These are phyloP conservation scores for Eira barbara DNA, from an alignment of 2,113 vertebrate species.

Conservation along the genomic window DNA sequence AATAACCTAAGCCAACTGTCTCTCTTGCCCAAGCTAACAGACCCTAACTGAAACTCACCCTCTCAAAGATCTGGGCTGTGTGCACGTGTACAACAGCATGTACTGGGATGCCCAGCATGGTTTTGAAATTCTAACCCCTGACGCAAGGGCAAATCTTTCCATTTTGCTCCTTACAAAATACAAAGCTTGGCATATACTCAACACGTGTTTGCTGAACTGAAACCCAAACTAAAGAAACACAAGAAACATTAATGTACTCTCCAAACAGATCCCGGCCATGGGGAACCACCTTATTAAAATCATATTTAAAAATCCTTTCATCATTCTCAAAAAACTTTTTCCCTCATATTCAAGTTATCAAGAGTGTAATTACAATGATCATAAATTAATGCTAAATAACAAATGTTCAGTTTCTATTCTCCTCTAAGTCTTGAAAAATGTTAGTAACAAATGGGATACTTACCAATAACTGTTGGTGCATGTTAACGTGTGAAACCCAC, in stretches of 20 bases:
- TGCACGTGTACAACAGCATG: background rate
- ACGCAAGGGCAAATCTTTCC: background rate
- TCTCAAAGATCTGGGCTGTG: background rate
- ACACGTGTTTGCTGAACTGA: background rate
- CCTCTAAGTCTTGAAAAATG: conserved; percentile 34
- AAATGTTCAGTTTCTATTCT: conserved; percentile 53
- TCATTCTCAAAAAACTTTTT: background rate
- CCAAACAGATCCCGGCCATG: background rate
- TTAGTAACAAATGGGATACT: conserved; percentile 58
- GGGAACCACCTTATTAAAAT: background rate
- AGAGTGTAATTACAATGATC: conserved; percentile 17
- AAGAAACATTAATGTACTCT: background rate
- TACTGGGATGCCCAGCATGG: background rate
- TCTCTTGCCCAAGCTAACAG: background rate
- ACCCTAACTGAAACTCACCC: background rate
- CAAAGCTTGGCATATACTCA: background rate
- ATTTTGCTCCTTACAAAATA: background rate
- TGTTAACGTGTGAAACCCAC: conserved; percentile 52
- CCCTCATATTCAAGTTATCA: conserved; percentile 36
- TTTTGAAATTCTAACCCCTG: background rate
- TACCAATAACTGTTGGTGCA: conserved; percentile 54
- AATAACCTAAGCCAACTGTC: background rate
- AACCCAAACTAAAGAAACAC: background rate
- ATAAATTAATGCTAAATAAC: conserved; percentile 33
- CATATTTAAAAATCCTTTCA: background rate